These are phyloP conservation scores for Oreochromis mossambicus DNA, from an alignment of 2,797 vertebrate genomes.

Conservation along the genomic window DNA sequence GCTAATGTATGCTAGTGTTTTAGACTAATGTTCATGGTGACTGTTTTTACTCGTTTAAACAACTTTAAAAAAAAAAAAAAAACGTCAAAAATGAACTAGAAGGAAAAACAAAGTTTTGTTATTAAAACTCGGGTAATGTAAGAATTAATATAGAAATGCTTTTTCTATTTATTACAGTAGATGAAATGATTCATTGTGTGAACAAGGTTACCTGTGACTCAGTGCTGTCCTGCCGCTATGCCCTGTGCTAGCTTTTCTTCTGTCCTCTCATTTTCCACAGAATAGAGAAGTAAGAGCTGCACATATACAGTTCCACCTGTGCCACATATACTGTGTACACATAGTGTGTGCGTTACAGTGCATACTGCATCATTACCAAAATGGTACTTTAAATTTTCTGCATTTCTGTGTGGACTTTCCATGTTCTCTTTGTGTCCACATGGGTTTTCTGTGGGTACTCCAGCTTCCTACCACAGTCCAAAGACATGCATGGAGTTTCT, in stretches of 20 bases:
- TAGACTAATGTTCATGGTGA: neutral
- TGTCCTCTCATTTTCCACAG: neutral
- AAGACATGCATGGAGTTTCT: neutral
- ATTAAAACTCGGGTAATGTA: neutral
- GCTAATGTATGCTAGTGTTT: neutral
- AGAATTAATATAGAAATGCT: accelerated
- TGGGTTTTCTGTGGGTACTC: neutral
- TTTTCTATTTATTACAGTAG: neutral
- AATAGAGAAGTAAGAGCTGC: neutral
- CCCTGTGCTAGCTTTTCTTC: neutral
- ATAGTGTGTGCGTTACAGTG: neutral
- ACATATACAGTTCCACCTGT: neutral
- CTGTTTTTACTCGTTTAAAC: neutral
- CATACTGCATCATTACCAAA: neutral
- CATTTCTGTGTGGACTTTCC: neutral
- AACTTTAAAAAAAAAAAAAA: neutral
- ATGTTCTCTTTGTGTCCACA: neutral
- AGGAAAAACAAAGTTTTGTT: accelerated
- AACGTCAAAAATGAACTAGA: neutral
- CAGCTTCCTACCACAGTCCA: neutral
- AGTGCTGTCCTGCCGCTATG: neutral
- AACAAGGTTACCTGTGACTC: neutral
- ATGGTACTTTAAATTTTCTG: neutral
- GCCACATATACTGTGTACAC: neutral
- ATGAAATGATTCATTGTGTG: neutral